Evolutionary conservation across 2,113 vertebrate genomes (phyloP), one percentile per base, ranked within the genome.

Genomic region (Amia ocellicauda): DNA sequence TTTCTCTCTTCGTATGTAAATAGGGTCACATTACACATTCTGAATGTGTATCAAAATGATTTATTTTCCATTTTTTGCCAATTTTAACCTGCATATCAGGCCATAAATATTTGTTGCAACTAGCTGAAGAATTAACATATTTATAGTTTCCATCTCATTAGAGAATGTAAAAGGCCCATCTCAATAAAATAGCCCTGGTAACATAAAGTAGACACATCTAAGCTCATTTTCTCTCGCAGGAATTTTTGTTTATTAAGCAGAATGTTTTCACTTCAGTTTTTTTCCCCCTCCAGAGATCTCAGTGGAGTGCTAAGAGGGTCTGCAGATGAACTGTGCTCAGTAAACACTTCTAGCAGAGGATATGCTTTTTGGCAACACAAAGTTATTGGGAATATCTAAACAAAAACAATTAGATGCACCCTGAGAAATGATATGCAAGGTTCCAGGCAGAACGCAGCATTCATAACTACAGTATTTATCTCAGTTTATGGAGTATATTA

Each of bases 61-160:
- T 49, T 61, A 50, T 47, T 49, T 60, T 24, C 40, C 8, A 11
- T 36, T 59, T n/a, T 24, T 27, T n/a, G 4, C 43, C 7, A 50
- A 66, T 40, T 58, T 51, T 40, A 41, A 40, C 43, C 16, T 20
- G 56, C 54, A 29, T 47, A 59, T 43, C 40, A 59, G 40, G 3
- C 22, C 22, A 26, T 24, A 42, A 28, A 17, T 66, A 40, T 59
- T 19, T 22, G 56, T 52, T 31, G 56, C n/a, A 59, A 66, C 45
- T 41, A 41, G 55, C 20, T 51, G 29, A 51, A 24, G 31, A 52
- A 59, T 66, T 27, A 42, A 59, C 64, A 59, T 66, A 40, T 65
- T 66, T 59, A 59, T 59, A 59, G 56, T 52, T 51, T 66, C 45
- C 28, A 41, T 40, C 43, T 59, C 47, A 42, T 66, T 42, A 66